Percentiles rank a stretch among this genome's conserved stretches.
Evolutionary conservation across 2,113 vertebrate species (phyloP).

Genomic region (Pteropus alecto): DNA sequence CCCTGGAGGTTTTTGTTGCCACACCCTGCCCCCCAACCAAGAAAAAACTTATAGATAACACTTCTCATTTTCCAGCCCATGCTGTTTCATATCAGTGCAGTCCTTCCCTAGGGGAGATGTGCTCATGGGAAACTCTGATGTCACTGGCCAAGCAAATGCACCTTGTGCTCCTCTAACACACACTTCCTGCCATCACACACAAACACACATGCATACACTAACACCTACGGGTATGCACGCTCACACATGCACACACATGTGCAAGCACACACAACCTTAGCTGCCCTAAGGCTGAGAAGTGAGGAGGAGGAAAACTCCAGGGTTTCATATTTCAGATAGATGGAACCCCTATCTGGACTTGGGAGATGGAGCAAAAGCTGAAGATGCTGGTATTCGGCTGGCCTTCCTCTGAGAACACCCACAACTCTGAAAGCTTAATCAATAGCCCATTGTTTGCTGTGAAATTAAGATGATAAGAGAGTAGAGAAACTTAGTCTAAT

Average conservation of each 20-base stretch:
- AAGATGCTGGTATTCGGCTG: not conserved
- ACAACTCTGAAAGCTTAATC: constrained; percentile 45
- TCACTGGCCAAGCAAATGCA: not conserved
- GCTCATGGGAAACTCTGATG: fast-evolving
- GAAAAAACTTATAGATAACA: not conserved
- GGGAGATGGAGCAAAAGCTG: constrained; percentile 11
- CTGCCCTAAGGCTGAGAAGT: not conserved
- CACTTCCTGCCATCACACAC: not conserved
- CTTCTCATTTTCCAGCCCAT: not conserved
- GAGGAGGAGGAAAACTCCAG: not conserved
- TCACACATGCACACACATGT: no score
- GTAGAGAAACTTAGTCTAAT: constrained; percentile 38
- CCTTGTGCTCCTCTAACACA: not conserved
- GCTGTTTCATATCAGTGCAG: fast-evolving
- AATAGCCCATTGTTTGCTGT: constrained; percentile 61
- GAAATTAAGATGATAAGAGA: constrained; percentile 66
- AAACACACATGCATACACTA: not conserved
- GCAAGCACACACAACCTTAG: not conserved
- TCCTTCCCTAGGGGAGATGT: not conserved
- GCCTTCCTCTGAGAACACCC: constrained; percentile 63
- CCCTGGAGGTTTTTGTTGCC: not conserved
- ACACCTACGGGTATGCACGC: not conserved
- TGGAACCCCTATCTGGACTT: not conserved
- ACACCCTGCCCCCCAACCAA: not conserved
- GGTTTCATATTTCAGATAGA: constrained; percentile 34